phyloP scores from a whole-genome alignment of 2,797 vertebrate genomes.

The Sebastes iracundus region DNA sequence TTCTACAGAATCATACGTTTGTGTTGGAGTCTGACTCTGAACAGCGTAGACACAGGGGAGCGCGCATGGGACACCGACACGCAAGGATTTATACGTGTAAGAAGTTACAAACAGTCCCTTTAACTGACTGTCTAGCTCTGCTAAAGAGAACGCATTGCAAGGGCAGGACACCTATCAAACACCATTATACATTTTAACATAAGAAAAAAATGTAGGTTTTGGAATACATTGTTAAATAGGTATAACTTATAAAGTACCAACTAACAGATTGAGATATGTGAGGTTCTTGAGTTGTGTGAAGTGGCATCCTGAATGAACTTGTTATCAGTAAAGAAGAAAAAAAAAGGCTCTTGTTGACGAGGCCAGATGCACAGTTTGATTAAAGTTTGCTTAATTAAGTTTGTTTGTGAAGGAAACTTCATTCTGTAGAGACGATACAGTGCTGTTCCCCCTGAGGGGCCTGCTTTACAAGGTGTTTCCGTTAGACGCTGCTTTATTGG shows the following conservation, averaged over 20 bases:
- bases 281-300: background rate
- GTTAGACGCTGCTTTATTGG: slow-evolving; percentile 4
- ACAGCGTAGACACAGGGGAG: too few species aligned
- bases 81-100: too few species aligned
- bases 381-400: slow-evolving; percentile 38
- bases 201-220: background rate
- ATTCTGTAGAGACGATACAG: background rate
- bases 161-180: too few species aligned
- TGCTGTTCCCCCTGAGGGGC: background rate
- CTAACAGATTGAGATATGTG: background rate
- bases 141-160: too few species aligned
- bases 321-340: slow-evolving; percentile 2
- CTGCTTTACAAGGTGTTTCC: background rate
- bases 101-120: too few species aligned
- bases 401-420: slow-evolving; percentile 11
- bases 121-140: too few species aligned
- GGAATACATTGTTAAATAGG: background rate
- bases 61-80: too few species aligned
- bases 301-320: background rate
- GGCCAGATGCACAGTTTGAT: slow-evolving; percentile 39
- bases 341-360: background rate
- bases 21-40: too few species aligned
- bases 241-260: background rate
- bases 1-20: background rate
- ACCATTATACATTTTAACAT: background rate